Evolutionary conservation across 2,888 invertebrate genomes (phyloP).

Genomic region (Agrilus cyanescens): DNA sequence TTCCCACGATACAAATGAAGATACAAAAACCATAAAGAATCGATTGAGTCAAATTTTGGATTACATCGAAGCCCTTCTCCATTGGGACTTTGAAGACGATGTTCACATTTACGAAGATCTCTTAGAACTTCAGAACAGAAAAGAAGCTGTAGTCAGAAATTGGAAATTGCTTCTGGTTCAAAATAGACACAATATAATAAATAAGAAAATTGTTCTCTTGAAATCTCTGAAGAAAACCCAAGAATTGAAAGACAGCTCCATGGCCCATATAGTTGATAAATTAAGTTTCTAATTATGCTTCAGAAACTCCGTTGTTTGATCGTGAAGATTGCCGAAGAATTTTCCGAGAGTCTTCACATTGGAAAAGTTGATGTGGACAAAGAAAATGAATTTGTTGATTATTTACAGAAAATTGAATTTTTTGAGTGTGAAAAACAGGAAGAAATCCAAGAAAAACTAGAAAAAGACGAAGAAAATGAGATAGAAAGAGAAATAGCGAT

Average conservation of each 20-base stretch:
- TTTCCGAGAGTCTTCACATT: constrained; percentile 30
- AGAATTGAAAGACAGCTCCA: not conserved
- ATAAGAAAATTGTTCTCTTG: constrained; percentile 1
- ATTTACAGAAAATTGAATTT: constrained; percentile 38
- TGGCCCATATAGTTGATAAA: too few species aligned
- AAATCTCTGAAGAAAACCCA: constrained; percentile 2
- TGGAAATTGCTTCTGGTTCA: constrained; percentile 22
- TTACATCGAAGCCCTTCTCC: too few species aligned
- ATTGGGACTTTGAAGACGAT: constrained; percentile 14
- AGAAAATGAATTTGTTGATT: constrained; percentile 41
- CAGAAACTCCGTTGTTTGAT: constrained; percentile 27
- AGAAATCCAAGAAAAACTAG: constrained; percentile 42
- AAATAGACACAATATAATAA: not conserved
- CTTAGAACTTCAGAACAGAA: constrained; percentile 25
- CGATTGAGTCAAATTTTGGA: too few species aligned
- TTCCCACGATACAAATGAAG: too few species aligned
- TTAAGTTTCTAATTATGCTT: too few species aligned
- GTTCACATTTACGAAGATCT: constrained; percentile 24
- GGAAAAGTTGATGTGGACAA: constrained; percentile 38
- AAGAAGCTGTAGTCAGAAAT: constrained; percentile 23
- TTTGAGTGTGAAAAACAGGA: constrained; percentile 44
- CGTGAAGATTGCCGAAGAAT: constrained; percentile 26
- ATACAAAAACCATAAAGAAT: too few species aligned
- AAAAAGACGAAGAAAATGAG: constrained; percentile 37
- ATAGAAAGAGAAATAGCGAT: constrained; percentile 23